Evolutionary conservation across 2,888 invertebrate genomes (phyloP).

Genomic region (Cybosia mesomella): DNA sequence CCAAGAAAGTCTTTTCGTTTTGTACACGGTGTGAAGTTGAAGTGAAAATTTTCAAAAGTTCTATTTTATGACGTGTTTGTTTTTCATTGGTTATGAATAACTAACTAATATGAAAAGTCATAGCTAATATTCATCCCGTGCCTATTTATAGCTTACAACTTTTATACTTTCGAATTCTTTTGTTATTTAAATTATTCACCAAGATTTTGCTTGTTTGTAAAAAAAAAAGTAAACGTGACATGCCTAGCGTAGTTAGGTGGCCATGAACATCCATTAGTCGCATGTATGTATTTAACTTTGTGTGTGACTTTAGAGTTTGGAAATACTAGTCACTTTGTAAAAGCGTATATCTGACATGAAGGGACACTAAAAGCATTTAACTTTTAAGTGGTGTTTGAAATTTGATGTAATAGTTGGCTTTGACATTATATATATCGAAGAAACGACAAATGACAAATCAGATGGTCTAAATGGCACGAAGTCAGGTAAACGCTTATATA

Average conservation of each 20-base stretch:
- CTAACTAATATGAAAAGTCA: too few relatives aligned
- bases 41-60: constrained; percentile 21
- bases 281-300: constrained; percentile 21
- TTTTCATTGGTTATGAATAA: constrained; percentile 5
- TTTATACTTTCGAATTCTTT: not conserved
- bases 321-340: not conserved
- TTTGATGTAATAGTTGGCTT: constrained; percentile 1
- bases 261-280: constrained; percentile 15
- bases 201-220: not conserved
- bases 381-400: not conserved
- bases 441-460: too few relatives aligned
- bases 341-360: not conserved
- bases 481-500: too few relatives aligned
- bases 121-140: too few relatives aligned
- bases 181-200: not conserved
- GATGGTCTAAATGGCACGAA: too few relatives aligned
- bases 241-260: constrained; percentile 13
- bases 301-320: constrained; percentile 13
- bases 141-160: too few relatives aligned
- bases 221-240: constrained; percentile 10
- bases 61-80: constrained; percentile 13
- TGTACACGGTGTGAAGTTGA: constrained; percentile 17
- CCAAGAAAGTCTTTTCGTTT: constrained; percentile 24
- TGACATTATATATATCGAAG: not conserved
- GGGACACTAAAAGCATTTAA: constrained; percentile 3